A percentile compares a stretch with the other conserved stretches of the same genome.
phyloP scores from a whole-genome alignment of 2,888 invertebrate genomes.

The Dryobota labecula region DNA sequence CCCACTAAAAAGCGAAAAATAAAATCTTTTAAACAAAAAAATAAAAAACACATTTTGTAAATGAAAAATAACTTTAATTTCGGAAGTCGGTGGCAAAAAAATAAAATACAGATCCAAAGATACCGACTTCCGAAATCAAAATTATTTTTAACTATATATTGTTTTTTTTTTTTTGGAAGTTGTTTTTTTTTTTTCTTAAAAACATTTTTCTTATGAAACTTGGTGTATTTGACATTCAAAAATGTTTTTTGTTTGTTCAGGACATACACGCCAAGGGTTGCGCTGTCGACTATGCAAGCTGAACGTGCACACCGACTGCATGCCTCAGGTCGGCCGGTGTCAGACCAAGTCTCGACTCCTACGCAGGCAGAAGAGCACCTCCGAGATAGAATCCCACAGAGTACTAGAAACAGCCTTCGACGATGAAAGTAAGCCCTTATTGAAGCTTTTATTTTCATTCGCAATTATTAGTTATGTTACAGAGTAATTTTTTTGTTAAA shows the following conservation, averaged over 20 bases:
- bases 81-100: too few relatives aligned
- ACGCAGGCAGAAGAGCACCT: conserved; percentile 97
- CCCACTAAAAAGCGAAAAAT: too few relatives aligned
- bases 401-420: conserved; percentile 92
- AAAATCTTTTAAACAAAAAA: too few relatives aligned
- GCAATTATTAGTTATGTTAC: conserved; percentile 1
- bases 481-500: background rate
- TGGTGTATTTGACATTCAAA: background rate
- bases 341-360: conserved; percentile 96
- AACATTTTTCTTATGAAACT: too few relatives aligned
- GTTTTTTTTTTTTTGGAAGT: too few relatives aligned
- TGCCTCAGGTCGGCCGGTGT: conserved; percentile 95
- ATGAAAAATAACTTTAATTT: too few relatives aligned
- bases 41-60: too few relatives aligned
- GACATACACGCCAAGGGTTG: conserved; percentile 97
- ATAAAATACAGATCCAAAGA: too few relatives aligned
- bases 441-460: conserved; percentile 4
- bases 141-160: too few relatives aligned
- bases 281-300: conserved; percentile 97
- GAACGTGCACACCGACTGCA: conserved; percentile 97
- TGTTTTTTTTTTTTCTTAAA: too few relatives aligned
- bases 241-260: conserved; percentile 82
- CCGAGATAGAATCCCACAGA: conserved; percentile 94
- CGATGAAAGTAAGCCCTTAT: conserved; percentile 94
- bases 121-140: too few relatives aligned